These are phyloP conservation scores for Drosophila lacertosa DNA, from an alignment of 1,140 invertebrate species.

Conservation along the genomic window DNA sequence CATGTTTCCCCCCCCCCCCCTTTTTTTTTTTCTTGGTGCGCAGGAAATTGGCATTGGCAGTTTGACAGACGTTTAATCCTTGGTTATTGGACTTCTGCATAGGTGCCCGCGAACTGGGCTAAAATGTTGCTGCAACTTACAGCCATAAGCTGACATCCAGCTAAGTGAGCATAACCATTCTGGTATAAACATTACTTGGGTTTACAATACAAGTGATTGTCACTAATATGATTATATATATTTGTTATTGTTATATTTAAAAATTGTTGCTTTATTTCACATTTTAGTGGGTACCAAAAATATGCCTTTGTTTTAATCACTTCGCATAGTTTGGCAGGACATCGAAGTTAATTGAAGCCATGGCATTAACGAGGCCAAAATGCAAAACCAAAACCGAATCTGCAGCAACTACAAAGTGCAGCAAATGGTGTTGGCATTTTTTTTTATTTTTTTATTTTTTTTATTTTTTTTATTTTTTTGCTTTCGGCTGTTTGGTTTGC, in stretches of 20 bases:
- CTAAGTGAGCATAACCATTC: too few species aligned
- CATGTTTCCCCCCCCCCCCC: constrained; percentile 11
- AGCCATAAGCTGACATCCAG: too few species aligned
- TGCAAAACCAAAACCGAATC: constrained; percentile 5
- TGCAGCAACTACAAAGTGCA: constrained; percentile 32
- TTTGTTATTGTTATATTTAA: too few species aligned
- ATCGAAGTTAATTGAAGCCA: constrained; percentile 13
- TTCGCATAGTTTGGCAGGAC: background rate
- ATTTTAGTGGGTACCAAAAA: background rate
- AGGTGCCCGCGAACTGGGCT: constrained; percentile 1
- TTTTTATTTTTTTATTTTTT: too few species aligned
- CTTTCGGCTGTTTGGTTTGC: constrained; percentile 54
- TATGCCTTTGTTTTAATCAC: background rate
- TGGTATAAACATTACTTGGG: too few species aligned
- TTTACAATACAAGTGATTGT: too few species aligned
- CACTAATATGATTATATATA: too few species aligned
- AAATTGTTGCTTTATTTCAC: background rate
- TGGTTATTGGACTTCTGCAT: constrained; percentile 15
- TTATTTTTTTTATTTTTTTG: too few species aligned
- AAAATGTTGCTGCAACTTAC: background rate
- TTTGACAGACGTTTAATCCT: constrained; percentile 25
- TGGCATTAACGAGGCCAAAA: constrained; percentile 1
- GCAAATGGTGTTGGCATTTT: constrained; percentile 45
- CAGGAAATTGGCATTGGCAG: constrained; percentile 44
- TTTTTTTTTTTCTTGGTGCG: constrained; percentile 4